These are phyloP conservation scores for Troides oblongomaculatus DNA, from an alignment of 2,888 invertebrate species.

Conservation along the genomic window DNA sequence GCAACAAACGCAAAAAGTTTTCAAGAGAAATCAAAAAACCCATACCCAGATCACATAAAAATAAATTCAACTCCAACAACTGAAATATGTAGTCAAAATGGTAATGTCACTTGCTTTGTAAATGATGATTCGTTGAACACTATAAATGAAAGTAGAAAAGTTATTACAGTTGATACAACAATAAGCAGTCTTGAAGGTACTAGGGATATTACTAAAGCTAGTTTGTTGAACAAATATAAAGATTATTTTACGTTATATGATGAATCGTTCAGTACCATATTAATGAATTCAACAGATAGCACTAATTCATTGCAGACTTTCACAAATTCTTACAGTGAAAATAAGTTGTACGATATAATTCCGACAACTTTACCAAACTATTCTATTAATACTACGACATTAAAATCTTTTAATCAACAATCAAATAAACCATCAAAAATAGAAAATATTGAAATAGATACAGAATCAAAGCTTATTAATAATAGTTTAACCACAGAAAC, in stretches of 20 bases:
- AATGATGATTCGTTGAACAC: background rate
- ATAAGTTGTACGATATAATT: background rate
- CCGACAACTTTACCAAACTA: background rate
- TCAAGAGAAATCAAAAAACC: background rate
- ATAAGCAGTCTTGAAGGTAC: background rate
- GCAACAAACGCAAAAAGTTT: background rate
- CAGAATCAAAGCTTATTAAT: background rate
- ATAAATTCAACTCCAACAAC: background rate
- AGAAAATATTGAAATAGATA: background rate
- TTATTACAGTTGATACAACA: background rate
- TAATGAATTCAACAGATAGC: background rate
- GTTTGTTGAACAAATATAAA: background rate
- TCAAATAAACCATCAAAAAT: background rate
- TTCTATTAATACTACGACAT: too few species aligned
- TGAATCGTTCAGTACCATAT: background rate
- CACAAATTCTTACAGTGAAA: background rate
- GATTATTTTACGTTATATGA: background rate
- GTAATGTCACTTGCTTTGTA: background rate
- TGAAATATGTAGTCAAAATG: conserved; percentile 2
- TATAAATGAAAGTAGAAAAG: background rate
- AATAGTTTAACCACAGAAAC: background rate
- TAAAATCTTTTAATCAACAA: background rate
- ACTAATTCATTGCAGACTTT: background rate
- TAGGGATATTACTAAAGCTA: background rate
- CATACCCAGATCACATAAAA: background rate